Conservation (phyloP, 2,797 vertebrate genomes). For the Hoplostethus mediterraneus region DNA sequence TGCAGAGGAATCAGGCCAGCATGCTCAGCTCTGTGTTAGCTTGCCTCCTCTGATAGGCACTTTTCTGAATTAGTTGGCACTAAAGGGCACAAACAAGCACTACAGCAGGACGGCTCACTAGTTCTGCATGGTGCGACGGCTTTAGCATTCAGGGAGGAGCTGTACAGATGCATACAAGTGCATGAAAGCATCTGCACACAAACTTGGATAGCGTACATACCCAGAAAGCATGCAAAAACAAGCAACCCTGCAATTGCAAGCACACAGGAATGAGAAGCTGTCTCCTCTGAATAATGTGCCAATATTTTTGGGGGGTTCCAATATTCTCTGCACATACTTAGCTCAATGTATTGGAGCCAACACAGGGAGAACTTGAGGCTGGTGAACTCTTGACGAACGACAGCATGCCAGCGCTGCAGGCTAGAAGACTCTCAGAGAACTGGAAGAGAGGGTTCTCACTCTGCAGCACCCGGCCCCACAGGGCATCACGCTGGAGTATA, state of each 20-base stretch:
- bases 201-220: too few species aligned
- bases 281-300: slow-evolving; percentile 56
- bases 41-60: slow-evolving; percentile 47
- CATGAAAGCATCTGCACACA: not conserved
- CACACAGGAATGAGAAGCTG: slow-evolving; percentile 38
- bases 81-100: slow-evolving; percentile 47
- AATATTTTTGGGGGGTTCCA: slow-evolving; percentile 64
- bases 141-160: slow-evolving; percentile 17
- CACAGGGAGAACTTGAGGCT: slow-evolving; percentile 58
- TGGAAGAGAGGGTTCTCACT: slow-evolving; percentile 52
- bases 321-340: slow-evolving; percentile 65
- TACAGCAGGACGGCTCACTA: slow-evolving; percentile 43
- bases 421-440: slow-evolving; percentile 51
- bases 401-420: slow-evolving; percentile 66
- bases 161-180: not conserved
- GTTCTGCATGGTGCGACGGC: slow-evolving; percentile 31
- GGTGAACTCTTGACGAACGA: slow-evolving; percentile 61
- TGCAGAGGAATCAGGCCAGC: slow-evolving; percentile 44
- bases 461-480: slow-evolving; percentile 32
- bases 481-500: slow-evolving; percentile 46
- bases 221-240: too few species aligned
- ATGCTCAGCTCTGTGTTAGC: slow-evolving; percentile 29
- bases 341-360: slow-evolving; percentile 58
- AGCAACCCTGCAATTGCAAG: too few species aligned
- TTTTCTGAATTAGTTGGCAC: slow-evolving; percentile 57